phyloP scores from a whole-genome alignment of 2,113 vertebrate genomes.

The Alethe diademata region DNA sequence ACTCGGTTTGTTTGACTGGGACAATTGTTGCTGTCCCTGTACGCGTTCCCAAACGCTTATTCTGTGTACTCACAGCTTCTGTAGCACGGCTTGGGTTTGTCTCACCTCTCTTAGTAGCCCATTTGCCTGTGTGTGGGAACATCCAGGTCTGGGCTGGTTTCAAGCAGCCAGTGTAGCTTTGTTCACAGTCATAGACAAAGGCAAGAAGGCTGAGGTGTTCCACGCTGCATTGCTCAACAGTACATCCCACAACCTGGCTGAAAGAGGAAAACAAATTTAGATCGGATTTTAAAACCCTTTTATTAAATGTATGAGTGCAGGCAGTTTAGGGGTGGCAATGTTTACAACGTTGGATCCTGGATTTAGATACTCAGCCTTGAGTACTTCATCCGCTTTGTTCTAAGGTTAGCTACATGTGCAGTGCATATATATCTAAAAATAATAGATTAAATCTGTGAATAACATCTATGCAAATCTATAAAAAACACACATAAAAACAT shows the following conservation, averaged over 20 bases:
- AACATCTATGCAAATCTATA: neutral
- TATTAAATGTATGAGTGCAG: neutral
- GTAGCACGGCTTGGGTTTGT: neutral
- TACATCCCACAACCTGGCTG: neutral
- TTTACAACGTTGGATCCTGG: neutral
- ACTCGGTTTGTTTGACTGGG: fast-evolving
- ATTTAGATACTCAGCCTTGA: neutral
- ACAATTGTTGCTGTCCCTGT: neutral
- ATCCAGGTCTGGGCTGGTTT: neutral
- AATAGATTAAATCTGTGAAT: neutral
- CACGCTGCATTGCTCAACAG: fast-evolving
- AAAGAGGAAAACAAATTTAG: neutral
- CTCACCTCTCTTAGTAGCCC: neutral
- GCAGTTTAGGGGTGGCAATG: neutral
- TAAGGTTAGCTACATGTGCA: neutral
- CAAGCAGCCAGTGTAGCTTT: fast-evolving
- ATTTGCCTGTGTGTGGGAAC: neutral
- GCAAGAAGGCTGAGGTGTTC: neutral
- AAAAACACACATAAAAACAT: too few relatives aligned
- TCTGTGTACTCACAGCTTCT: neutral
- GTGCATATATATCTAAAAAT: neutral
- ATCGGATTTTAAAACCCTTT: neutral
- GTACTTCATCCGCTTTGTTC: neutral
- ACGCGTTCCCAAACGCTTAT: neutral
- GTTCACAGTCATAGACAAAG: neutral